These are phyloP conservation scores for Psettodes erumei DNA, from an alignment of 2,113 vertebrate species.

Conservation along the genomic window DNA sequence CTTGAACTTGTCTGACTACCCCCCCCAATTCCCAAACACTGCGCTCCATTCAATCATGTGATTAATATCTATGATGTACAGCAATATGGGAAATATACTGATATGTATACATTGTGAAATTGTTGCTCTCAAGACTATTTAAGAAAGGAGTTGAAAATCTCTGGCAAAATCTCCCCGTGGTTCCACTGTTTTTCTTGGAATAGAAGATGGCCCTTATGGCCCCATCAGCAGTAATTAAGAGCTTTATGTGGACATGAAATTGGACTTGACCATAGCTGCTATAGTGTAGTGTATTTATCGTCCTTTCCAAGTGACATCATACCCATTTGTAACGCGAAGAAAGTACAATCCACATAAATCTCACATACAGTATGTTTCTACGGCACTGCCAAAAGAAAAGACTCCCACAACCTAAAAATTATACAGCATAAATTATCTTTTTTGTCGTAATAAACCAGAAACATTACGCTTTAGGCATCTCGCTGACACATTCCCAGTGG, in stretches of 20 bases:
- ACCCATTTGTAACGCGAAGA: constrained; percentile 44
- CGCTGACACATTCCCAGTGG: neutral
- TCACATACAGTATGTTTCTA: constrained; percentile 33
- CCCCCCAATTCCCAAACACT: constrained; percentile 12
- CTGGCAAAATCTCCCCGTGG: constrained; percentile 46
- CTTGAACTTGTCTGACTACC: constrained; percentile 21
- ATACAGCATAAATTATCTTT: neutral
- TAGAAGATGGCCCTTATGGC: constrained; percentile 29
- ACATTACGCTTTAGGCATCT: neutral
- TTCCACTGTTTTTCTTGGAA: constrained; percentile 70
- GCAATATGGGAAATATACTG: constrained; percentile 64
- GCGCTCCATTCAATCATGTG: constrained; percentile 23
- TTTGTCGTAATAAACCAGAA: neutral
- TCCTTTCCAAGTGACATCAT: constrained; percentile 62
- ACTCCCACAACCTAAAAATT: constrained; percentile 13
- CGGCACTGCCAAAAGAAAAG: neutral
- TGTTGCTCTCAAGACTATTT: constrained; percentile 45
- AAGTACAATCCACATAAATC: constrained; percentile 33
- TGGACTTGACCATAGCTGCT: constrained; percentile 50
- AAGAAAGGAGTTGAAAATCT: constrained; percentile 59
- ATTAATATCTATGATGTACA: constrained; percentile 60
- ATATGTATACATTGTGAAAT: constrained; percentile 62
- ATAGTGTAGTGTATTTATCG: constrained; percentile 16
- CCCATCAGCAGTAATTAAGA: constrained; percentile 60
- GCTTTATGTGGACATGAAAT: constrained; percentile 53